Conservation (phyloP, 2,797 vertebrate species). For the Chiloscyllium punctatum region DNA sequence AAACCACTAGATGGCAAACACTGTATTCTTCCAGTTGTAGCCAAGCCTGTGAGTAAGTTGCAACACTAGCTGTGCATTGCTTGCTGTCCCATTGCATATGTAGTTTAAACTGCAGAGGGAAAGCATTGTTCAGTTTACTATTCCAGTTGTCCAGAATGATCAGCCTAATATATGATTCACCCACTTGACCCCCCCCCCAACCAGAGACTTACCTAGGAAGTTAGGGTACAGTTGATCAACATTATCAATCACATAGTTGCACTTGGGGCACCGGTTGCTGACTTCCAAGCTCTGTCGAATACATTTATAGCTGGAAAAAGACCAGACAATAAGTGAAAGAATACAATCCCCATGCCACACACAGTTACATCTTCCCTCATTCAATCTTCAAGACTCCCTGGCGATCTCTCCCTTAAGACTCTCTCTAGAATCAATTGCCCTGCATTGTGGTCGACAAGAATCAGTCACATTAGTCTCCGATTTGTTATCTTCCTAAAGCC, state of each 20-base stretch:
- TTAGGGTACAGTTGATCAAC: constrained; percentile 98
- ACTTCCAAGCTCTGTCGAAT: constrained; percentile 97
- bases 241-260: constrained; percentile 96
- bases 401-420: too few relatives aligned
- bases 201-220: constrained; percentile 80
- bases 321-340: neutral
- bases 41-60: neutral
- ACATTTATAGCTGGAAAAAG: constrained; percentile 80
- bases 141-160: neutral
- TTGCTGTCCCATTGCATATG: neutral
- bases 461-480: too few relatives aligned
- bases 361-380: too few relatives aligned
- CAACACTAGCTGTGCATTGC: neutral
- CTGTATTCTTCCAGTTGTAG: neutral
- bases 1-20: neutral
- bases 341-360: neutral
- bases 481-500: too few relatives aligned
- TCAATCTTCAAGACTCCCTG: neutral
- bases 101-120: neutral
- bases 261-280: constrained; percentile 97
- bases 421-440: too few relatives aligned
- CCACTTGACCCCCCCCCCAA: neutral
- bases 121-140: neutral
- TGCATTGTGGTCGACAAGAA: too few relatives aligned
- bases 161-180: neutral